Conservation (phyloP, 2,888 invertebrate species). For the Pammene aurita region DNA sequence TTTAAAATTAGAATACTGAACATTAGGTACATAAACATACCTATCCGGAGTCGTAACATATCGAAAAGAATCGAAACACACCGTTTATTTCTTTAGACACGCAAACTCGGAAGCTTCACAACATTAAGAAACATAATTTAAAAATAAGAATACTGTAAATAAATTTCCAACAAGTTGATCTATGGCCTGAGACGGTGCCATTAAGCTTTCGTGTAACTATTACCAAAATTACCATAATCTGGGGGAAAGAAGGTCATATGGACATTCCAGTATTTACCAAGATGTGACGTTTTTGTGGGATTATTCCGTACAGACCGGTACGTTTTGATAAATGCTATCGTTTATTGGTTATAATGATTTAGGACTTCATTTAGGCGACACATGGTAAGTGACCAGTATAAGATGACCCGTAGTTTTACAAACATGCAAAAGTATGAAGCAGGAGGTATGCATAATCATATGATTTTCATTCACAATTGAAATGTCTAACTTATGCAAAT, state of each 20-base stretch:
- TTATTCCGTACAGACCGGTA: not conserved
- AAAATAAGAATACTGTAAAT: constrained; percentile 42
- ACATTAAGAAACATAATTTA: constrained; percentile 43
- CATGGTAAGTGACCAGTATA: constrained; percentile 41
- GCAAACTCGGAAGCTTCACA: constrained; percentile 32
- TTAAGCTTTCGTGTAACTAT: constrained; percentile 39
- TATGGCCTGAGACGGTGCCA: constrained; percentile 32
- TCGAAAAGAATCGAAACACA: constrained; percentile 18
- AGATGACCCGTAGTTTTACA: constrained; percentile 24
- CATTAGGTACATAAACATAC: not conserved
- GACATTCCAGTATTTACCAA: not conserved
- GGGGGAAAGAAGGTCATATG: constrained; percentile 9
- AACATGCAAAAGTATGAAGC: not conserved
- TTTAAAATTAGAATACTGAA: too few species aligned
- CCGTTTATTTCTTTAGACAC: constrained; percentile 24
- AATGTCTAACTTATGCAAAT: too few species aligned
- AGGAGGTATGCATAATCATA: too few species aligned
- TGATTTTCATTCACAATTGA: too few species aligned
- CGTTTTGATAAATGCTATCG: constrained; percentile 44
- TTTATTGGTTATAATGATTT: constrained; percentile 52
- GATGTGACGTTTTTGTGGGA: constrained; percentile 7
- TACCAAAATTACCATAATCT: constrained; percentile 29
- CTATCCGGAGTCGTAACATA: not conserved
- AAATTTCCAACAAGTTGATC: constrained; percentile 42
- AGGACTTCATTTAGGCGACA: constrained; percentile 49